Evolutionary conservation across 2,113 vertebrate species (phyloP).

Genomic region (Gasterosteus aculeatus): DNA sequence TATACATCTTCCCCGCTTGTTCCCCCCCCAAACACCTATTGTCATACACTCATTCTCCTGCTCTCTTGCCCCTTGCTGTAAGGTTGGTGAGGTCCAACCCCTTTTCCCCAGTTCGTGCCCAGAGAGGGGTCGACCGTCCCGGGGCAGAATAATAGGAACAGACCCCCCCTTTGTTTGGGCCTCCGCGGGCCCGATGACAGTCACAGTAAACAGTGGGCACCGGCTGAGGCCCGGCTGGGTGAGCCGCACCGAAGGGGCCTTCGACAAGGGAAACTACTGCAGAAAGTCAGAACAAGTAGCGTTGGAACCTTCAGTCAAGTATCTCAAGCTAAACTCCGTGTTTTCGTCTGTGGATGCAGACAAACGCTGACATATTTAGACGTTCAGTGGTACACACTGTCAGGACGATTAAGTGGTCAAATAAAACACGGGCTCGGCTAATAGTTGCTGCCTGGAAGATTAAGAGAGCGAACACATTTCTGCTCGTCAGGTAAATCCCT

Average conservation of each 20-base stretch:
- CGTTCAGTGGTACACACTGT: not conserved
- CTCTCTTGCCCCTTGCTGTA: slow-evolving; percentile 40
- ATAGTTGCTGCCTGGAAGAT: not conserved
- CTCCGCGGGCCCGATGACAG: slow-evolving; percentile 91
- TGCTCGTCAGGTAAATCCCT: not conserved
- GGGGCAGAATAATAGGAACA: slow-evolving; percentile 91
- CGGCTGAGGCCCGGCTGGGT: slow-evolving; percentile 83
- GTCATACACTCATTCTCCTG: slow-evolving; percentile 36
- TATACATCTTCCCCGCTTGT: slow-evolving; percentile 59
- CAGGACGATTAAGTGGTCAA: not conserved
- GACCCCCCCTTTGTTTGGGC: slow-evolving; percentile 90
- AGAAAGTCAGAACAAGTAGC: slow-evolving; percentile 76
- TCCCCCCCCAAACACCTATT: slow-evolving; percentile 23
- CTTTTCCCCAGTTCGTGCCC: slow-evolving; percentile 59
- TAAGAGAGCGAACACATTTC: not conserved
- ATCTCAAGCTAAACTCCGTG: slow-evolving; percentile 4
- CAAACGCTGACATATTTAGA: not conserved
- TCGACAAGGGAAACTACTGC: slow-evolving; percentile 87
- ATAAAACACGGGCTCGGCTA: not conserved
- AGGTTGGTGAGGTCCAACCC: slow-evolving; percentile 64
- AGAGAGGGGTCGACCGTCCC: slow-evolving; percentile 79
- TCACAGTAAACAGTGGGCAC: slow-evolving; percentile 88
- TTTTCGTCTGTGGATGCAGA: not conserved
- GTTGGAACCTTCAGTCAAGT: slow-evolving; percentile 50
- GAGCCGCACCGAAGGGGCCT: slow-evolving; percentile 83